Conservation (phyloP, 92 coral and sea anemone species). For the Phenganax subtilis region DNA sequence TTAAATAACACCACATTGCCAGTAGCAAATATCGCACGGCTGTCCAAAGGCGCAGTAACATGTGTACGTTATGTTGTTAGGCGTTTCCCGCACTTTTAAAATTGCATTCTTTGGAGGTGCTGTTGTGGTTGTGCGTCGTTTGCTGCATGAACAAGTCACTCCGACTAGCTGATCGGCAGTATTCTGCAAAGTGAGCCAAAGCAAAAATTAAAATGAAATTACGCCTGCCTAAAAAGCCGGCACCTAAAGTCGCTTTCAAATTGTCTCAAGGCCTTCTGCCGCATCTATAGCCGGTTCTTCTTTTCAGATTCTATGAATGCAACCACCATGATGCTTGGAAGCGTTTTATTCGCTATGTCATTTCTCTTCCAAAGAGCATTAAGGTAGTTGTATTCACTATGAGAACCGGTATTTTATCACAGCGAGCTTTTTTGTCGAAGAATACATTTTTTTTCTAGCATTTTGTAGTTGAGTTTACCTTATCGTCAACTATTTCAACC, state of each 20-base stretch:
- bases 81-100: constrained; percentile 1
- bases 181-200: constrained; percentile 7
- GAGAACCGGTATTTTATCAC: background rate
- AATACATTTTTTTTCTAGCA: too few relatives aligned
- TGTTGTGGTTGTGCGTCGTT: background rate
- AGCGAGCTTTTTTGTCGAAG: too few relatives aligned
- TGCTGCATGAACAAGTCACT: background rate
- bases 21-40: constrained; percentile 22
- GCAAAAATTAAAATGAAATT: background rate
- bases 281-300: background rate
- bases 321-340: too few relatives aligned
- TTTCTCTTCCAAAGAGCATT: background rate
- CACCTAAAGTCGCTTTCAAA: background rate
- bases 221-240: background rate
- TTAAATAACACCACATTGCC: constrained; percentile 6
- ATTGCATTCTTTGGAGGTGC: background rate
- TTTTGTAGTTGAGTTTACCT: background rate
- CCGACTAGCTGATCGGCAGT: background rate
- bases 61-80: background rate
- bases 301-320: too few relatives aligned
- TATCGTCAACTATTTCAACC: background rate
- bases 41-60: background rate
- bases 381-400: background rate
- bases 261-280: background rate
- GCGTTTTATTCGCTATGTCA: too few relatives aligned